Evolutionary conservation across 1,140 invertebrate species (phyloP).

Genomic region (Drosophila athabasca): DNA sequence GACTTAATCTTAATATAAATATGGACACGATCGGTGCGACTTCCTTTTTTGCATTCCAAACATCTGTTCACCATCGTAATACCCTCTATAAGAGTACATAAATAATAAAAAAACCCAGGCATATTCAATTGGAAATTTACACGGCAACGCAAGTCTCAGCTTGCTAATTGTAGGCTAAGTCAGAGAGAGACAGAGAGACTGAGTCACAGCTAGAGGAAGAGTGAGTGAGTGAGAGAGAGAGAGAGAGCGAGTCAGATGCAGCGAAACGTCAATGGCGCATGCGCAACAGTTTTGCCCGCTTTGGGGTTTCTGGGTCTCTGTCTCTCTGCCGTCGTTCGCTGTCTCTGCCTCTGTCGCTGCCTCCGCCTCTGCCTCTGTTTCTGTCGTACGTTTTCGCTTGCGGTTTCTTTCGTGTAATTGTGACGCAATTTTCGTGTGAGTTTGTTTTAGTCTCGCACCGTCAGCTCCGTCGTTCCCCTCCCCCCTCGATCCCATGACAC

Average conservation of each 20-base stretch:
- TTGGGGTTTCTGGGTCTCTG: slow-evolving; percentile 80
- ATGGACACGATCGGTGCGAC: too few species aligned
- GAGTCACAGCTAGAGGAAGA: not conserved
- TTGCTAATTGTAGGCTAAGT: slow-evolving; percentile 28
- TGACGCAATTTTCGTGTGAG: slow-evolving; percentile 71
- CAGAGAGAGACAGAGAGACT: not conserved
- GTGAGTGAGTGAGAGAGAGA: not conserved
- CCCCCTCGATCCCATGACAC: too few species aligned
- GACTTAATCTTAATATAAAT: too few species aligned
- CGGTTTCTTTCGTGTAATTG: slow-evolving; percentile 75
- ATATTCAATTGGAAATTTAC: slow-evolving; percentile 35
- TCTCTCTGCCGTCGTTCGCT: slow-evolving; percentile 11
- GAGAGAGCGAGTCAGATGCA: slow-evolving; percentile 2
- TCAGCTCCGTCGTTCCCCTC: slow-evolving; percentile 21
- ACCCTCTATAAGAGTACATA: not conserved
- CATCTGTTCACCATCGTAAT: too few species aligned
- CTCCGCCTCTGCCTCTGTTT: slow-evolving; percentile 1
- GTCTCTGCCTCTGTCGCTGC: slow-evolving; percentile 9
- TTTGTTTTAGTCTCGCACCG: slow-evolving; percentile 64
- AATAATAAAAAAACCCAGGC: not conserved
- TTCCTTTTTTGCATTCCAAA: too few species aligned
- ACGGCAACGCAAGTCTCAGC: slow-evolving; percentile 28
- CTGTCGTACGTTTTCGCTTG: slow-evolving; percentile 42
- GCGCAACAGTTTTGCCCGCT: slow-evolving; percentile 66
- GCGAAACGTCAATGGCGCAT: slow-evolving; percentile 58